Conservation (phyloP, 2,113 vertebrate species). For the Serilophus lunatus region DNA sequence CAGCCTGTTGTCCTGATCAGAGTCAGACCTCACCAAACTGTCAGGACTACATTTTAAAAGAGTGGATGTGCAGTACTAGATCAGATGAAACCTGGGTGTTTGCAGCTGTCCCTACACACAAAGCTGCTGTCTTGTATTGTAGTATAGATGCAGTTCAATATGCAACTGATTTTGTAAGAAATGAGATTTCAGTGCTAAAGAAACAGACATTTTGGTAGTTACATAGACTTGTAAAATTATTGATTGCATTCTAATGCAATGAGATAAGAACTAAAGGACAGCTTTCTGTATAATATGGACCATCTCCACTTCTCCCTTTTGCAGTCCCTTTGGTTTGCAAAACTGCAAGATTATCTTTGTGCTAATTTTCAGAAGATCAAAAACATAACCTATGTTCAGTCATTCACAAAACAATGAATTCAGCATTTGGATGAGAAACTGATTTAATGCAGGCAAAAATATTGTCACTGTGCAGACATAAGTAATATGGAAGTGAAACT, state of each 20-base stretch:
- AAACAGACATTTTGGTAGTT: background rate
- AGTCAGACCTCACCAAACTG: background rate
- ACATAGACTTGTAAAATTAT: background rate
- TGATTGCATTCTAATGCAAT: background rate
- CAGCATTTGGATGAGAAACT: background rate
- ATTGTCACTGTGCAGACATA: background rate
- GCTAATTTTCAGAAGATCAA: background rate
- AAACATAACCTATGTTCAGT: background rate
- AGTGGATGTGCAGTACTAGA: background rate
- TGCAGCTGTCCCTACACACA: background rate
- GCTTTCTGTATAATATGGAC: background rate
- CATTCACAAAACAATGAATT: background rate
- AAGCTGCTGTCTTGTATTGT: background rate
- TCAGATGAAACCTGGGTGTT: background rate
- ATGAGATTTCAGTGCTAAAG: background rate
- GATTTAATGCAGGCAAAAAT: background rate
- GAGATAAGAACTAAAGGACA: background rate
- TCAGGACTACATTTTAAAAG: background rate
- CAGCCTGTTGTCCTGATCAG: background rate
- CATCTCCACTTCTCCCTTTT: background rate
- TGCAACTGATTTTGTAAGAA: background rate
- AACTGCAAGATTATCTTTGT: background rate
- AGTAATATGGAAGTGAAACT: background rate
- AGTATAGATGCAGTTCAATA: background rate
- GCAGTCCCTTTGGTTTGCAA: background rate